A percentile compares a stretch with the other conserved stretches of the same genome.
phyloP scores from a whole-genome alignment of 2,888 invertebrate species.

The Apodemia hepburni region DNA sequence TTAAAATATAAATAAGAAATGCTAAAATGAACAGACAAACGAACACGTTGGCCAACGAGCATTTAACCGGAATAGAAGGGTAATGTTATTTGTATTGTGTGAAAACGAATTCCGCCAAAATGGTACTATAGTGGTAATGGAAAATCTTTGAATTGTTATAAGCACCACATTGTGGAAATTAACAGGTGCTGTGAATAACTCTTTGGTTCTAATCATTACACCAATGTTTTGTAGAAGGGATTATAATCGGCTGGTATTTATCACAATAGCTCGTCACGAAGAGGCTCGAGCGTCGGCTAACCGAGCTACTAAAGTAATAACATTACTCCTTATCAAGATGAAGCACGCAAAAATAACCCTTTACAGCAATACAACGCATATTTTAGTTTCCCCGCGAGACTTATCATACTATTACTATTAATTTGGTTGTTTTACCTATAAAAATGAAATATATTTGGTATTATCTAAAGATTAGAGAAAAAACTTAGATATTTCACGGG shows the following conservation, averaged over 20 bases:
- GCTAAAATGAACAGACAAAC: too few species aligned
- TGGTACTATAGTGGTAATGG: too few species aligned
- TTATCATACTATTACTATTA: background rate
- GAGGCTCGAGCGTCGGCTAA: background rate
- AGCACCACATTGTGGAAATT: too few species aligned
- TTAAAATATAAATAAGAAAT: too few species aligned
- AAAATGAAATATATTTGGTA: background rate
- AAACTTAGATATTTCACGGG: background rate
- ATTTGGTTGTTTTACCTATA: background rate
- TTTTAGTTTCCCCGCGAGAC: background rate
- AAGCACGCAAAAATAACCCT: background rate
- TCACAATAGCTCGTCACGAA: background rate
- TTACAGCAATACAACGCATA: background rate
- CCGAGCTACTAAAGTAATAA: background rate
- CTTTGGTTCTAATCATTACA: background rate
- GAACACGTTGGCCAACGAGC: too few species aligned
- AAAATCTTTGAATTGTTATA: too few species aligned
- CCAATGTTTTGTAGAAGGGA: background rate
- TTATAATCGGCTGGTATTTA: background rate
- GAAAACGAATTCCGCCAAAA: too few species aligned
- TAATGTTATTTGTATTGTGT: too few species aligned
- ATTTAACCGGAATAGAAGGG: too few species aligned
- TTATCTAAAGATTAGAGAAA: background rate
- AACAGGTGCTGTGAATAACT: too few species aligned
- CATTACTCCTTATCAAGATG: constrained; percentile 5